These are phyloP conservation scores for Sipha maydis DNA, from an alignment of 2,888 invertebrate species.

Conservation along the genomic window DNA sequence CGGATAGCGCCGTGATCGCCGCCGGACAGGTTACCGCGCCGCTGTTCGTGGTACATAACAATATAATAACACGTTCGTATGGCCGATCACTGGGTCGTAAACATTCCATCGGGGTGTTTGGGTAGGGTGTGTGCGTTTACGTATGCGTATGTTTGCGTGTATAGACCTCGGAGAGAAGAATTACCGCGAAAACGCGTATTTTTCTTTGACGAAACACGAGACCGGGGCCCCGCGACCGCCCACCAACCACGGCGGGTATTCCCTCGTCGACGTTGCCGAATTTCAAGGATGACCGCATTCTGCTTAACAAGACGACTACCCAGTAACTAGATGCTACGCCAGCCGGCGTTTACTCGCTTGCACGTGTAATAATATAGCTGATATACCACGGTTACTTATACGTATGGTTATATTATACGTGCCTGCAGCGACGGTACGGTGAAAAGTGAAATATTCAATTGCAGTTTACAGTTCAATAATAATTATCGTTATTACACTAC, in stretches of 20 bases:
- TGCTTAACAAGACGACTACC: not conserved
- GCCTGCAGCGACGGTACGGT: not conserved
- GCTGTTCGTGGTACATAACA: not conserved
- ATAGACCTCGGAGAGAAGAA: not conserved
- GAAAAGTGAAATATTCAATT: constrained; percentile 20
- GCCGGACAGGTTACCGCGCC: constrained; percentile 26
- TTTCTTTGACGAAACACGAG: constrained; percentile 49
- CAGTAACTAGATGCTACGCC: no score
- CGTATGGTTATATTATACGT: not conserved
- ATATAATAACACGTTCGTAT: not conserved
- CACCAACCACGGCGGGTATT: constrained; percentile 19
- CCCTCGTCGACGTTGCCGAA: constrained; percentile 55
- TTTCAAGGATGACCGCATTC: constrained; percentile 53
- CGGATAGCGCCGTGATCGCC: constrained; percentile 59
- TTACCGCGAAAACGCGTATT: constrained; percentile 53
- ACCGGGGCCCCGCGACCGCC: not conserved
- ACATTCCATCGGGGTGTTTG: not conserved
- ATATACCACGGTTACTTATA: not conserved
- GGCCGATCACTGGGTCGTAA: constrained; percentile 15
- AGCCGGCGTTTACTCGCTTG: no score
- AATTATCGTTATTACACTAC: not conserved
- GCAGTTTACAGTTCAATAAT: not conserved
- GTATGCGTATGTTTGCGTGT: not conserved
- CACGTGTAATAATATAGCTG: no score
- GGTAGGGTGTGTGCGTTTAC: not conserved